phyloP scores from a whole-genome alignment of 2,113 vertebrate genomes.

The Elachura formosa region DNA sequence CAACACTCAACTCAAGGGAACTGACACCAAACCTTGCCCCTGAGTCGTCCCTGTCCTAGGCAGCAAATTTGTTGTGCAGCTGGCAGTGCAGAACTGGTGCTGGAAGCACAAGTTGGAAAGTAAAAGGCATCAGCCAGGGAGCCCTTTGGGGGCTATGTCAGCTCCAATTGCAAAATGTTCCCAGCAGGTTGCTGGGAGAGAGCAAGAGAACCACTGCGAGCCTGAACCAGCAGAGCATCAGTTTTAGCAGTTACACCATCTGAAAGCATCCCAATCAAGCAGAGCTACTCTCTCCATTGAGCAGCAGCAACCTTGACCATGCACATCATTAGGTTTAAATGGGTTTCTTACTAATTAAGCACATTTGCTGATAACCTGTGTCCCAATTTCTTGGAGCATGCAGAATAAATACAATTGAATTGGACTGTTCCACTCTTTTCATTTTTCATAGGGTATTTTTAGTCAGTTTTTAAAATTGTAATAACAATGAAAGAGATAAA shows the following conservation, averaged over 20 bases:
- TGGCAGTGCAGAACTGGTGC: neutral
- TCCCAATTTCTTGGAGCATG: neutral
- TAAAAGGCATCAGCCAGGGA: neutral
- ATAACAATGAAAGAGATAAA: neutral
- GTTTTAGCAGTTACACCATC: neutral
- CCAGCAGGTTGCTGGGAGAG: neutral
- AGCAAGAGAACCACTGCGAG: neutral
- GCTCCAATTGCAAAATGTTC: neutral
- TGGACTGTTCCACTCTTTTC: neutral
- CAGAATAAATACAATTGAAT: neutral
- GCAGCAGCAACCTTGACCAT: neutral
- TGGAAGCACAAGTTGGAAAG: neutral
- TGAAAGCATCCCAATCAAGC: constrained; percentile 1
- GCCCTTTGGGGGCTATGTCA: neutral
- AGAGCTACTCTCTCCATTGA: neutral
- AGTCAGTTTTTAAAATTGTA: neutral
- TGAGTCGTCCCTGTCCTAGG: rapidly evolving
- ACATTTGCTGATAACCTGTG: neutral
- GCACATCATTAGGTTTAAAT: neutral
- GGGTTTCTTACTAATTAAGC: constrained; percentile 26
- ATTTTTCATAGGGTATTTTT: neutral
- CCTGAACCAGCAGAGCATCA: neutral
- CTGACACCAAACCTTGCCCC: neutral
- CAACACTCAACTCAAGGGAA: neutral
- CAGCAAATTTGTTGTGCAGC: neutral